Evolutionary conservation across 1,140 invertebrate species (phyloP).

Genomic region (Penaeus chinensis): DNA sequence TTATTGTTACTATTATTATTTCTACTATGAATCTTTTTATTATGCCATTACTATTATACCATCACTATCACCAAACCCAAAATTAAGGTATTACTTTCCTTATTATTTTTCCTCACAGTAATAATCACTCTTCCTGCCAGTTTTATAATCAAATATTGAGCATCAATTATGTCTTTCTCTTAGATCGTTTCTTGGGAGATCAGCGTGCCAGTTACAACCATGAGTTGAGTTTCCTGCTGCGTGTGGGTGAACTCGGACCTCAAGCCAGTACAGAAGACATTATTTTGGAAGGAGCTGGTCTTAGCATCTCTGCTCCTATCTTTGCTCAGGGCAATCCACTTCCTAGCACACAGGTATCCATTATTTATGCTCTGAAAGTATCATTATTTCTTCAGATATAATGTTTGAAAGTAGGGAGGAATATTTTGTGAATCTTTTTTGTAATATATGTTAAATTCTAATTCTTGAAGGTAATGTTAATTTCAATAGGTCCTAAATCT

Average conservation of each 20-base stretch:
- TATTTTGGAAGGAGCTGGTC: conserved; percentile 86
- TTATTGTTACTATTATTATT: no score
- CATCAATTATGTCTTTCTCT: conserved; percentile 57
- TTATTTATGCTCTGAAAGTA: not conserved
- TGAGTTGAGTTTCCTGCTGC: conserved; percentile 88
- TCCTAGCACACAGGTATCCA: conserved; percentile 77
- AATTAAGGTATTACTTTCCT: no score
- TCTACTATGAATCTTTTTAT: no score
- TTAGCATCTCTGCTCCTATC: conserved; percentile 86
- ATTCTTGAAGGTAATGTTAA: no score
- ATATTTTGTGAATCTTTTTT: no score
- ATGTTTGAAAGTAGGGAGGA: no score
- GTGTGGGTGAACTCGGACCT: conserved; percentile 81
- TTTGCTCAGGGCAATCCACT: conserved; percentile 90
- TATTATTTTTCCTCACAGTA: no score
- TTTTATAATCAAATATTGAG: not conserved
- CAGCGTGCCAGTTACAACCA: conserved; percentile 96
- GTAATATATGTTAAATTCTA: no score
- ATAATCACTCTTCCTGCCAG: no score
- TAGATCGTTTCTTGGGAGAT: conserved; percentile 89
- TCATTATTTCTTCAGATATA: no score
- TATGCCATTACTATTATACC: no score
- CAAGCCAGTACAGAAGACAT: conserved; percentile 83
- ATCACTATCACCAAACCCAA: no score
- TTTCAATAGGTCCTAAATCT: not conserved